Evolutionary conservation across 2,797 vertebrate species (phyloP).

Genomic region (Danio choprae): DNA sequence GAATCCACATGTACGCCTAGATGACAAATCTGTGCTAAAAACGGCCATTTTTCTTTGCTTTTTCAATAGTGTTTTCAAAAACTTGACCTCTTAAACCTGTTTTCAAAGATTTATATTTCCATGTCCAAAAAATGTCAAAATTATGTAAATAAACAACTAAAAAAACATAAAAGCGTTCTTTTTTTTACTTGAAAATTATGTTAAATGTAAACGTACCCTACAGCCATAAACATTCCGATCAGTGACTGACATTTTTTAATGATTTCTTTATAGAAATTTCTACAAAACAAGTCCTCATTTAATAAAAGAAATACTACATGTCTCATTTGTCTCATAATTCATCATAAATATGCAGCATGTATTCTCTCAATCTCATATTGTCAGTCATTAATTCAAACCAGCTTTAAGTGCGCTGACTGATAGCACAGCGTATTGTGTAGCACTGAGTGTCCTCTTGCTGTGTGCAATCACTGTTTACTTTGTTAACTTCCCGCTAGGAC

Average conservation of each 20-base stretch:
- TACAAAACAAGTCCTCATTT: background rate
- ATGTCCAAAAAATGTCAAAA: too few species aligned
- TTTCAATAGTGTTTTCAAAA: too few species aligned
- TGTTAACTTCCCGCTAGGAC: slow-evolving; percentile 25
- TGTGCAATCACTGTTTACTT: slow-evolving; percentile 16
- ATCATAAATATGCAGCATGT: background rate
- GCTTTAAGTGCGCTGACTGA: slow-evolving; percentile 4
- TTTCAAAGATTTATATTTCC: too few species aligned
- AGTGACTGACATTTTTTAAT: background rate
- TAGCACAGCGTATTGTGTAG: background rate
- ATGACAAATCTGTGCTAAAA: too few species aligned
- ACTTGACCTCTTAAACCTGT: too few species aligned
- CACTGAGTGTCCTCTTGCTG: slow-evolving; percentile 9
- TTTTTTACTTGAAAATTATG: too few species aligned
- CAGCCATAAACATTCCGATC: background rate
- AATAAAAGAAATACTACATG: background rate
- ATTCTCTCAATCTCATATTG: background rate
- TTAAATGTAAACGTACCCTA: too few species aligned
- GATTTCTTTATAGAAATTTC: background rate
- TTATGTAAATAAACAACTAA: too few species aligned
- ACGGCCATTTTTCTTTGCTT: too few species aligned
- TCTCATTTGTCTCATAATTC: background rate
- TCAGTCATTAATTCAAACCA: background rate
- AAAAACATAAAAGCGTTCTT: too few species aligned
- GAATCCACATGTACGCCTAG: too few species aligned